Conservation (phyloP, 2,888 invertebrate species). For the Papilio gigon region DNA sequence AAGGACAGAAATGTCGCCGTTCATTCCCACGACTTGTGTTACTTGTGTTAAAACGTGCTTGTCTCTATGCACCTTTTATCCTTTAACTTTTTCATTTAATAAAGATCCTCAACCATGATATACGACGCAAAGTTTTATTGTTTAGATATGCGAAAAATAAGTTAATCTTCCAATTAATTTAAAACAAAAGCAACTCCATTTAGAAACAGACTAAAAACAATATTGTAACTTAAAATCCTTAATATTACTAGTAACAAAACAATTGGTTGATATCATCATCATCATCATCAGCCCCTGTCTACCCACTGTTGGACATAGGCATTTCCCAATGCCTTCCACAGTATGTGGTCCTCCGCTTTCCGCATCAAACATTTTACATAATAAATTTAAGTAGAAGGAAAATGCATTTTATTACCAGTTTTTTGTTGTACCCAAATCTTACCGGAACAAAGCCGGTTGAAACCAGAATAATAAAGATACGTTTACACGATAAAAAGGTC, state of each 20-base stretch:
- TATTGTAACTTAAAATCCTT: too few relatives aligned
- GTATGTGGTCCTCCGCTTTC: too few relatives aligned
- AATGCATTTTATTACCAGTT: slow-evolving; percentile 3
- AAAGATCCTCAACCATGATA: background rate
- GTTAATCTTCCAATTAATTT: too few relatives aligned
- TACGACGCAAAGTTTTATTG: background rate
- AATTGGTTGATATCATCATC: too few relatives aligned
- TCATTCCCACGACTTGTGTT: slow-evolving; percentile 72
- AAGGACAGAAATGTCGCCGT: slow-evolving; percentile 70
- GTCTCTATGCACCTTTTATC: slow-evolving; percentile 49
- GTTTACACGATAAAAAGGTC: slow-evolving; percentile 23
- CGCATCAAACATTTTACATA: too few relatives aligned
- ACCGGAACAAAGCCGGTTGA: slow-evolving; percentile 21
- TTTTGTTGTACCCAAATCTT: slow-evolving; percentile 24
- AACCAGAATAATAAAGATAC: slow-evolving; percentile 36
- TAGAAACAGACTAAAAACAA: too few relatives aligned
- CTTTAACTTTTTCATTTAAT: background rate
- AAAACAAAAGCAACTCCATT: too few relatives aligned
- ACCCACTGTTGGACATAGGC: too few relatives aligned
- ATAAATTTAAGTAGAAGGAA: background rate
- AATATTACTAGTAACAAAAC: too few relatives aligned
- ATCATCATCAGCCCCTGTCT: too few relatives aligned
- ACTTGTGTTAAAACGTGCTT: slow-evolving; percentile 49
- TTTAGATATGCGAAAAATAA: background rate
- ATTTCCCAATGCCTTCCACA: too few relatives aligned